Conservation (phyloP, 1,140 invertebrate genomes). For the Bombus pascuorum region DNA sequence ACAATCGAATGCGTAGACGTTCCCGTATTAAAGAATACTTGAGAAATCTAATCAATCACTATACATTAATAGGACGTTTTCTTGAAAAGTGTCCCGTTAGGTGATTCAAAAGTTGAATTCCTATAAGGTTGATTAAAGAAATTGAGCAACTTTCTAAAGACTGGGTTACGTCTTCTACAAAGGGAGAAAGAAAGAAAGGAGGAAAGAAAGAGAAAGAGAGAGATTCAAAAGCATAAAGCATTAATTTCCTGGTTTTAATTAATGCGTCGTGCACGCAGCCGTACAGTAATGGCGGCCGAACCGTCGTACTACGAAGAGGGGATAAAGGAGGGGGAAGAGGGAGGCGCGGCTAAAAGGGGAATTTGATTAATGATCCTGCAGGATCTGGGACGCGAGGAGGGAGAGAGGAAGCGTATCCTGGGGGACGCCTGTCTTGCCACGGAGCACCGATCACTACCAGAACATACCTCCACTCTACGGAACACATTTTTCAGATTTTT, state of each 20-base stretch:
- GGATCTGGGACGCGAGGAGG: constrained; percentile 70
- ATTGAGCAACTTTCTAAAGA: constrained; percentile 47
- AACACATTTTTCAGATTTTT: constrained; percentile 54
- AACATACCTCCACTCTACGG: constrained; percentile 51
- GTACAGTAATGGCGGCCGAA: constrained; percentile 77
- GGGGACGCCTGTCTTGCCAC: constrained; percentile 70
- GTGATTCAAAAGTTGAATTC: neutral
- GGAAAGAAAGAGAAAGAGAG: constrained; percentile 38
- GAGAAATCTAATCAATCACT: constrained; percentile 10
- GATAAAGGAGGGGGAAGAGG: constrained; percentile 69
- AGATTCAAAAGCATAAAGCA: constrained; percentile 76
- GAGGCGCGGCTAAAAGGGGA: constrained; percentile 75
- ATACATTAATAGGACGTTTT: neutral
- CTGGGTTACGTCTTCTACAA: constrained; percentile 33
- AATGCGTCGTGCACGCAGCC: constrained; percentile 77
- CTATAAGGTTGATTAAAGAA: constrained; percentile 32
- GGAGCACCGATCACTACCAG: constrained; percentile 61
- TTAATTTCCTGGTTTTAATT: constrained; percentile 83
- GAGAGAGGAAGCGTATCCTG: constrained; percentile 73
- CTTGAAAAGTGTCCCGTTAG: constrained; percentile 20
- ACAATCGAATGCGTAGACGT: neutral
- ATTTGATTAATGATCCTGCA: constrained; percentile 81
- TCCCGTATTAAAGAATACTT: neutral
- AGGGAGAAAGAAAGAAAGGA: constrained; percentile 60
- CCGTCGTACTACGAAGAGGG: constrained; percentile 66